These are phyloP conservation scores for Lampris incognitus DNA, from an alignment of 2,113 vertebrate species.

Conservation along the genomic window DNA sequence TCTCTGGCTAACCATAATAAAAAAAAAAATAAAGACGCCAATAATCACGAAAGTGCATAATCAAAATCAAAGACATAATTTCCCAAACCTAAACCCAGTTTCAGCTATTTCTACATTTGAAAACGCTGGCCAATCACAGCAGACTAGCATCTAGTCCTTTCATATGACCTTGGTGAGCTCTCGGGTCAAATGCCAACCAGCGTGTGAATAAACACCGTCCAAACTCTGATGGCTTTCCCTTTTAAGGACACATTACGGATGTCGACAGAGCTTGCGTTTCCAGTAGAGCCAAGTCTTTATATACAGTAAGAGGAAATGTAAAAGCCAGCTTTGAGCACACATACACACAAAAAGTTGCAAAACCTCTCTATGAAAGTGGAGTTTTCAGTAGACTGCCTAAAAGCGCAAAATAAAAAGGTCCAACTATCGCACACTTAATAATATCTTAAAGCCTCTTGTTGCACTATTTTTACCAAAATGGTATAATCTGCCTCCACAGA, in stretches of 20 bases:
- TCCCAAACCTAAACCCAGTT: background rate
- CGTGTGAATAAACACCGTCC: slow-evolving; percentile 6
- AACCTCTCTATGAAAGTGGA: background rate
- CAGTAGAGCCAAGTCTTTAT: background rate
- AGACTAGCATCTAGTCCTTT: slow-evolving; percentile 8
- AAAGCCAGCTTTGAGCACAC: background rate
- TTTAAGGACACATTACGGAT: background rate
- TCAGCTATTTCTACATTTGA: background rate
- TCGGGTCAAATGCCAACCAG: slow-evolving; percentile 14
- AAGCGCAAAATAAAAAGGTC: background rate
- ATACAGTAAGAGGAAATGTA: slow-evolving; percentile 1
- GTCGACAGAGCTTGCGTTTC: slow-evolving; percentile 17
- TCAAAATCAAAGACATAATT: background rate
- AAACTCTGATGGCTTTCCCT: background rate
- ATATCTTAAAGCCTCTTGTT: background rate
- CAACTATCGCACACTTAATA: background rate
- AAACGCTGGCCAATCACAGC: background rate
- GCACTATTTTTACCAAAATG: no score
- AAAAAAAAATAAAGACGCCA: no score
- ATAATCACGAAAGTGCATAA: no score
- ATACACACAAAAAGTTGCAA: background rate
- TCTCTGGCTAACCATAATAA: no score
- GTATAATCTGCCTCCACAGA: no score
- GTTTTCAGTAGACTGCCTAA: no score
- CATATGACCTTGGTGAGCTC: slow-evolving; percentile 23